Conservation (phyloP, 2,113 vertebrate species). For the Aegypius monachus region DNA sequence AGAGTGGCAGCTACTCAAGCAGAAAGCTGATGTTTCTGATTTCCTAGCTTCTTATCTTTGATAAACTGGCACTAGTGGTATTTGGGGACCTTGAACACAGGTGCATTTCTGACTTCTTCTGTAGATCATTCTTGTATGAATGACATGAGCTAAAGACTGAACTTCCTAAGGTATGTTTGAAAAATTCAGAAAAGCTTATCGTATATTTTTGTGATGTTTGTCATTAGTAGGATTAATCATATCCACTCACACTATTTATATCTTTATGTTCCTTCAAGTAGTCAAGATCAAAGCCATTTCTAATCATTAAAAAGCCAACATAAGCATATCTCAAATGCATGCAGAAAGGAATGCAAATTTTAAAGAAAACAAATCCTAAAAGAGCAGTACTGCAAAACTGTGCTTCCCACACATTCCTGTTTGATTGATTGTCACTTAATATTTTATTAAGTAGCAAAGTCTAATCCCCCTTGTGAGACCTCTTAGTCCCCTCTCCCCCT, state of each 20-base stretch:
- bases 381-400: not conserved
- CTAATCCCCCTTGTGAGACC: conserved; percentile 25
- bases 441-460: conserved; percentile 35
- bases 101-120: not conserved
- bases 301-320: conserved; percentile 25
- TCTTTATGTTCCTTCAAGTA: conserved; percentile 29
- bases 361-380: conserved; percentile 28
- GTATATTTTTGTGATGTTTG: conserved; percentile 16
- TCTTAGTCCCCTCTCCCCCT: not conserved
- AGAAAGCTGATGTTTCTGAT: not conserved
- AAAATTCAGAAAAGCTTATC: not conserved
- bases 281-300: conserved; percentile 51
- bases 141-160: not conserved
- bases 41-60: not conserved
- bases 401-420: not conserved
- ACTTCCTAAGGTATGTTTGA: not conserved
- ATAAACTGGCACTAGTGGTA: not conserved
- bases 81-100: not conserved
- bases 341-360: conserved; percentile 11
- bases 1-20: not conserved
- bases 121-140: not conserved
- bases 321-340: not conserved
- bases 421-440: conserved; percentile 38
- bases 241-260: conserved; percentile 29
- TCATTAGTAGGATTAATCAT: not conserved